Conservation (phyloP, 1,140 invertebrate species). For the Oppia nitens region DNA sequence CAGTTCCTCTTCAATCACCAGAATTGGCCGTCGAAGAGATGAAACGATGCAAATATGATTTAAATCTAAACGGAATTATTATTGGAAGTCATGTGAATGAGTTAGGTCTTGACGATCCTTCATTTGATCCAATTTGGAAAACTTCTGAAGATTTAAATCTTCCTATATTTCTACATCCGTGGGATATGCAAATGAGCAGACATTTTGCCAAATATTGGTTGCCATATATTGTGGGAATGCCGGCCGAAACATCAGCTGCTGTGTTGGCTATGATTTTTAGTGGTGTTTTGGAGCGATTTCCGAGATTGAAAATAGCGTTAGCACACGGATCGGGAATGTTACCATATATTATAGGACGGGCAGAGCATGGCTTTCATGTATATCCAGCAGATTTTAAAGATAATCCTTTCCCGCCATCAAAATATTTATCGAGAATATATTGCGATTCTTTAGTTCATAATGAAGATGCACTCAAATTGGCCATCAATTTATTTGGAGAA, state of each 20-base stretch:
- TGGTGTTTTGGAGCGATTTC: slow-evolving; percentile 38
- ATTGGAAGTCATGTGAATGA: slow-evolving; percentile 44
- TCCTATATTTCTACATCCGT: slow-evolving; percentile 42
- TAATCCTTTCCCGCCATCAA: slow-evolving; percentile 28
- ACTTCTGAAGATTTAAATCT: slow-evolving; percentile 35
- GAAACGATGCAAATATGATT: slow-evolving; percentile 32
- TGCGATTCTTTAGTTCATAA: slow-evolving; percentile 42
- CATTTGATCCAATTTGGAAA: slow-evolving; percentile 39
- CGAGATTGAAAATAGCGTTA: slow-evolving; percentile 34
- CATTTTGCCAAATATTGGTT: slow-evolving; percentile 41
- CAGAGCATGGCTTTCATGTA: slow-evolving; percentile 31
- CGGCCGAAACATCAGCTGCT: slow-evolving; percentile 39
- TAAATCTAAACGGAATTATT: slow-evolving; percentile 37
- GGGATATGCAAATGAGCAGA: slow-evolving; percentile 39
- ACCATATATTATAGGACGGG: slow-evolving; percentile 38
- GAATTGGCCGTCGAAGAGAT: slow-evolving; percentile 38
- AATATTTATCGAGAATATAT: slow-evolving; percentile 37
- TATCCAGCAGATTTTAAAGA: slow-evolving; percentile 23
- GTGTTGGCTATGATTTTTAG: slow-evolving; percentile 40
- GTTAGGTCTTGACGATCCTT: slow-evolving; percentile 39
- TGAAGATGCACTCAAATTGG: slow-evolving; percentile 30
- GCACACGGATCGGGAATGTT: slow-evolving; percentile 43
- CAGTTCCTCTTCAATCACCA: slow-evolving; percentile 40
- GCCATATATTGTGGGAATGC: slow-evolving; percentile 46
- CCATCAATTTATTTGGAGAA: slow-evolving; percentile 37